A percentile compares a stretch with the other conserved stretches of the same genome.
These are phyloP conservation scores for Alligator mississippiensis DNA, from an alignment of 2,113 vertebrate species.

Conservation along the genomic window DNA sequence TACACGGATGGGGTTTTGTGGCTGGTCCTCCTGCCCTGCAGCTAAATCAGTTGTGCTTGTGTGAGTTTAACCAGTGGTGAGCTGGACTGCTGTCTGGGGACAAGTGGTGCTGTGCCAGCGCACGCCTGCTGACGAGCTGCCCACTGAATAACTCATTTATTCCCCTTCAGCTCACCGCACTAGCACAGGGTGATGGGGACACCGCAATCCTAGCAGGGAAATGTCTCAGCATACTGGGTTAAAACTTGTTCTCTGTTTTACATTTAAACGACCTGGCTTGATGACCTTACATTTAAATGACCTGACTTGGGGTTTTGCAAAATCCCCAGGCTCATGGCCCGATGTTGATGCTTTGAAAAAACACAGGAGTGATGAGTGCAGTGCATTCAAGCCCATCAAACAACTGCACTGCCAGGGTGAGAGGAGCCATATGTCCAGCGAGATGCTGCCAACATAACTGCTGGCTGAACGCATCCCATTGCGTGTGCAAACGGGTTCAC, in stretches of 20 bases:
- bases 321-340: too few relatives aligned
- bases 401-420: conserved; percentile 17
- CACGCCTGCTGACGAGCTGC: neutral
- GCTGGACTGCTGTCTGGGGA: neutral
- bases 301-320: too few relatives aligned
- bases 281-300: too few relatives aligned
- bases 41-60: conserved; percentile 28
- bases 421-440: conserved; percentile 49
- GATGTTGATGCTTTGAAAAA: too few relatives aligned
- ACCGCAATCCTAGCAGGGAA: neutral
- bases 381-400: conserved; percentile 43
- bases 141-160: neutral
- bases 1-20: neutral
- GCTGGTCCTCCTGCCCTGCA: neutral
- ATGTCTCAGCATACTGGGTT: neutral
- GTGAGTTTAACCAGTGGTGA: conserved; percentile 21
- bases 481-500: conserved; percentile 20
- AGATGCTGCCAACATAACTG: conserved; percentile 47
- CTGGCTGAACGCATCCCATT: conserved; percentile 13
- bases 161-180: neutral
- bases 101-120: neutral
- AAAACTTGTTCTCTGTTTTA: neutral
- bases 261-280: too few relatives aligned
- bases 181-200: neutral
- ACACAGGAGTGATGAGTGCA: too few relatives aligned